These are phyloP conservation scores for Chamaea fasciata DNA, from an alignment of 2,113 vertebrate species.

Conservation along the genomic window DNA sequence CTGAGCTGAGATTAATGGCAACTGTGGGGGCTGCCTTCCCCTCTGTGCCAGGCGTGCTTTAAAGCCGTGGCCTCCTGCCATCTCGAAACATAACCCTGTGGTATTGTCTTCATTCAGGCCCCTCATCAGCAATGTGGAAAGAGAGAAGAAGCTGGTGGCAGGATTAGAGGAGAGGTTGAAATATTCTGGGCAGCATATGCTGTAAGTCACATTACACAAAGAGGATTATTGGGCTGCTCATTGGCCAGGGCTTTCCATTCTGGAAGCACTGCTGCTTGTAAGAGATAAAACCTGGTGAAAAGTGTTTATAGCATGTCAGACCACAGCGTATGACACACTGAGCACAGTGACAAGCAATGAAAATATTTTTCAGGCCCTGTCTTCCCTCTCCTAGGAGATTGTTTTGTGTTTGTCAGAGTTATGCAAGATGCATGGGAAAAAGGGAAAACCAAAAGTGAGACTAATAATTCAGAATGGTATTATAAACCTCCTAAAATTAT, in stretches of 20 bases:
- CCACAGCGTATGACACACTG: neutral
- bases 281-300: constrained; percentile 34
- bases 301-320: neutral
- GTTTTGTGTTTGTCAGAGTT: neutral
- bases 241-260: constrained; percentile 3
- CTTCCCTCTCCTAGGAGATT: neutral
- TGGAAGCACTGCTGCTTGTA: neutral
- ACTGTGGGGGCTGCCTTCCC: constrained; percentile 25
- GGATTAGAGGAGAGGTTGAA: constrained; percentile 58
- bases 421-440: constrained; percentile 9
- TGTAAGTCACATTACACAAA: constrained; percentile 38
- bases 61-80: constrained; percentile 53
- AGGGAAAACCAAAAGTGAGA: neutral
- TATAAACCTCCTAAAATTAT: neutral
- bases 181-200: constrained; percentile 55
- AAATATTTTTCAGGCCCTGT: constrained; percentile 19
- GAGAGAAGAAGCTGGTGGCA: constrained; percentile 54
- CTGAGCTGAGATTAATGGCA: constrained; percentile 45
- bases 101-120: constrained; percentile 51
- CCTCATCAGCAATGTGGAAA: constrained; percentile 44
- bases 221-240: neutral
- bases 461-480: neutral
- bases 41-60: constrained; percentile 23
- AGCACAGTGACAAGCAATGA: constrained; percentile 4
- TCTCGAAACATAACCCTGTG: constrained; percentile 42